Evolutionary conservation across 1,140 invertebrate genomes (phyloP), one percentile per base, ranked within the genome.

Genomic region (Rhopalosiphum padi): DNA sequence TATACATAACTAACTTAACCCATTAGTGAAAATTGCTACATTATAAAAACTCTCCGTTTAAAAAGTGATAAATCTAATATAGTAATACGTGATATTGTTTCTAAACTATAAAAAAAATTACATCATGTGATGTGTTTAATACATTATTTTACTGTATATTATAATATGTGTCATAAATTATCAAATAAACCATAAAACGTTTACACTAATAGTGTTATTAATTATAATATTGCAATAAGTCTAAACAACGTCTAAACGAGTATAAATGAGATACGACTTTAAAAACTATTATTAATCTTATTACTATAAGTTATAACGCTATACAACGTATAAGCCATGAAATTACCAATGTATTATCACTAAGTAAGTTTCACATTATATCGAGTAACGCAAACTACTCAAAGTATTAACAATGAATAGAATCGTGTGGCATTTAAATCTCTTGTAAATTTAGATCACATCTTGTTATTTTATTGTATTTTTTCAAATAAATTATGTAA

Each of bases 251-350:
- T 68, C 30, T 18, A 18, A 77, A 77, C 30, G n/a, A 77, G 60
- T 77, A n/a, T 18, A 21, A 77, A 77, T 22, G n/a, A 68, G 15
- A 77, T 77, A 77, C 30, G n/a, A 77, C 60, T 77, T 77, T 5
- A 77, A 77, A n/a, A 77, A 77, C 60, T 77, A 77, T 77, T 77
- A 77, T 77, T 77, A 77, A 77, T n/a, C 60, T n/a, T n/a, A 35
- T 77, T 77, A 77, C 30, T 77, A n/a, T 30, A 60, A 60, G 25
- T 60, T 60, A 30, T 68, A 68, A 68, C 30, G 15, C n/a, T 68
- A 68, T 21, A 77, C 18, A 77, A 77, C 5, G 60, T 77, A 77
- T 68, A n/a, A 77, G n/a, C 60, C 15, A 77, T 77, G n/a, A 35
- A 77, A 77, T 77, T 77, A 77, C 60, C 60, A 77, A 77, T 68